Percentiles rank a stretch among this genome's conserved stretches.
Evolutionary conservation across 2,888 invertebrate genomes (phyloP).

Genomic region (Autographa gamma): DNA sequence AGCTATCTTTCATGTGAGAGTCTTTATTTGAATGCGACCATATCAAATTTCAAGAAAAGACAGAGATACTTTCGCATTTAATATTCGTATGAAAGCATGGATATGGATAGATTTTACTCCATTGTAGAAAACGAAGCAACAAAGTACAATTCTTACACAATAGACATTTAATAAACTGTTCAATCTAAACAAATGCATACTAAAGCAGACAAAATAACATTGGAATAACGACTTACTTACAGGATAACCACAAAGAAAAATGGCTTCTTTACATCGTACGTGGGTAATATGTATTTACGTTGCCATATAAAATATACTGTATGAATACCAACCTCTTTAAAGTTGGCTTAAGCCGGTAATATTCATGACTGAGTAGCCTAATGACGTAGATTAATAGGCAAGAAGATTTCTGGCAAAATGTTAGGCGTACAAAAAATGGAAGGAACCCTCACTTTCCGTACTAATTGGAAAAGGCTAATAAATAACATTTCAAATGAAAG

Average conservation of each 20-base stretch:
- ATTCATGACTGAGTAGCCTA: neutral
- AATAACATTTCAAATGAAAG: neutral
- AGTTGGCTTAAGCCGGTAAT: neutral
- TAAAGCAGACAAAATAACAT: neutral
- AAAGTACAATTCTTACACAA: no score
- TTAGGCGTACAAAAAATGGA: neutral
- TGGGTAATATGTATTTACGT: neutral
- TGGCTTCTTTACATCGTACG: neutral
- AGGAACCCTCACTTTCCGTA: conserved; percentile 10
- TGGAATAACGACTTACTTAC: neutral
- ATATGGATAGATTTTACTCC: no score
- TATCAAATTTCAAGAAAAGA: no score
- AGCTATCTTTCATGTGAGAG: conserved; percentile 27
- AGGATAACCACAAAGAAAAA: conserved; percentile 1
- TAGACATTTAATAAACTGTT: neutral
- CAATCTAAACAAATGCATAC: neutral
- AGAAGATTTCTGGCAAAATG: neutral
- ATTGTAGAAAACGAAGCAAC: no score
- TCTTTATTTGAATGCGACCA: neutral
- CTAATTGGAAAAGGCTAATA: conserved; percentile 32
- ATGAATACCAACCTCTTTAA: neutral
- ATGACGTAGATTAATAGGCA: neutral
- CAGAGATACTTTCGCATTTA: no score
- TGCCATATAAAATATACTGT: neutral
- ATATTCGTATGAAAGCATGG: no score